Conservation (phyloP, 1,140 invertebrate species). For the Asobara japonica region DNA sequence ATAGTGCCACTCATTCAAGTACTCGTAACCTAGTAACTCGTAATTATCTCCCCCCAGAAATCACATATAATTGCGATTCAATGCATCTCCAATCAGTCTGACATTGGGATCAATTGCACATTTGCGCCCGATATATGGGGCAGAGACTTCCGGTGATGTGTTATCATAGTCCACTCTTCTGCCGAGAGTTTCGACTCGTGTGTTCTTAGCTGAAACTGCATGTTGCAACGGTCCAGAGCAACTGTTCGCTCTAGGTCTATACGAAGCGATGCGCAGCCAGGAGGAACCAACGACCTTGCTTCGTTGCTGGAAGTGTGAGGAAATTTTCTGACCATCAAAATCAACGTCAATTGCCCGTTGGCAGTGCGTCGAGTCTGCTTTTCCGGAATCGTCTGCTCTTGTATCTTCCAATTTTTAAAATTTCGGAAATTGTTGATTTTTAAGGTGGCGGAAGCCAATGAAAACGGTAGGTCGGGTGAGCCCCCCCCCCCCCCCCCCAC, state of each 20-base stretch:
- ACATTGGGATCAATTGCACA: background rate
- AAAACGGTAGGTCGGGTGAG: too few relatives aligned
- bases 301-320: too few relatives aligned
- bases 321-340: too few relatives aligned
- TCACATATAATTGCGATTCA: background rate
- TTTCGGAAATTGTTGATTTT: too few relatives aligned
- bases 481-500: too few relatives aligned
- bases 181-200: background rate
- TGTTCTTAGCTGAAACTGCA: background rate
- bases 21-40: background rate
- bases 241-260: constrained; percentile 25
- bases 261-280: constrained; percentile 24
- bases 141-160: background rate
- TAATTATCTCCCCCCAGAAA: background rate
- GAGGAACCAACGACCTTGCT: constrained; percentile 36
- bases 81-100: background rate
- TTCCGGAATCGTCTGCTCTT: too few relatives aligned
- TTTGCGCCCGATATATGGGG: background rate
- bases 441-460: too few relatives aligned
- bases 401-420: too few relatives aligned
- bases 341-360: too few relatives aligned
- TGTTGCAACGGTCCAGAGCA: constrained; percentile 29
- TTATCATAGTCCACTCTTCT: background rate
- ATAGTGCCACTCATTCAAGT: background rate
- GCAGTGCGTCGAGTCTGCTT: too few relatives aligned